A percentile compares a stretch with the other conserved stretches of the same genome.
Conservation (phyloP, 2,113 vertebrate species). For the Cyprinodon variegatus region DNA sequence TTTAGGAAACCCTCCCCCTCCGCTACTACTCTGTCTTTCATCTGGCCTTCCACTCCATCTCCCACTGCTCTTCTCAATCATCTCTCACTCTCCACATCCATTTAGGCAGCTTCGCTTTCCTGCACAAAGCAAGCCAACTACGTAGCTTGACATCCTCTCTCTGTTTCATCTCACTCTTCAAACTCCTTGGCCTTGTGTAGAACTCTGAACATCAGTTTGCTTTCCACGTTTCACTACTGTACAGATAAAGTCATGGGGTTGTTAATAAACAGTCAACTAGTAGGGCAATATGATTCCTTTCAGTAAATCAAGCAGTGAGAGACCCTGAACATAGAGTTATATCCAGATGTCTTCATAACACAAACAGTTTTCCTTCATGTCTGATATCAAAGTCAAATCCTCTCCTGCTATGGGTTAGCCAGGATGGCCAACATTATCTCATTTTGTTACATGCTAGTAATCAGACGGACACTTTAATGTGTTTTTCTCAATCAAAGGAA, state of each 20-base stretch:
- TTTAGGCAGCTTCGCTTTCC: constrained; percentile 27
- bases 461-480: no score
- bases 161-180: constrained; percentile 48
- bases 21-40: background rate
- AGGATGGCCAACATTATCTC: no score
- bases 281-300: constrained; percentile 37
- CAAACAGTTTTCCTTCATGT: no score
- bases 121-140: constrained; percentile 40
- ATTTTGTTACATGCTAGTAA: background rate
- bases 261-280: constrained; percentile 51
- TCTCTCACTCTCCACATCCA: constrained; percentile 48
- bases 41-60: constrained; percentile 23
- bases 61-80: constrained; percentile 5
- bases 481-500: no score
- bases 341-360: no score
- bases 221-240: constrained; percentile 27
- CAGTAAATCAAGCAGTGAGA: background rate
- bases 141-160: constrained; percentile 15
- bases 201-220: constrained; percentile 31
- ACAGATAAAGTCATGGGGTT: constrained; percentile 32
- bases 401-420: background rate
- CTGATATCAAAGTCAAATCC: background rate
- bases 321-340: no score
- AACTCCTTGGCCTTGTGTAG: constrained; percentile 34
- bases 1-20: constrained; percentile 42